Evolutionary conservation across 2,797 vertebrate genomes (phyloP), one percentile per base, ranked within the genome.

Genomic region (Coluber constrictor): DNA sequence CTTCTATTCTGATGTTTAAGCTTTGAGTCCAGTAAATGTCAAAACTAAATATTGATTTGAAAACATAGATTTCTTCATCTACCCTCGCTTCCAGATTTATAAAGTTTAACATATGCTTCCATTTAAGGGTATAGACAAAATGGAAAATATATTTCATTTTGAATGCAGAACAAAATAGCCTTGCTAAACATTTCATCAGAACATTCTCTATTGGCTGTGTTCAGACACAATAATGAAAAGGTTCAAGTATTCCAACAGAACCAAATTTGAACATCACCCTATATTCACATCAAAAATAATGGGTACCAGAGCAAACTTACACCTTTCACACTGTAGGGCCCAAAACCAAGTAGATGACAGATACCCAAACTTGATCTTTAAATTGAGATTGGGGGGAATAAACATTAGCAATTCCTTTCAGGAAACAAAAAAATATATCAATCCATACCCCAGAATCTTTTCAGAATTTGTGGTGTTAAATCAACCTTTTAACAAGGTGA

Each of bases 1-100:
- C 93, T 90, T 60, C 95, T n/a, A 92, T 18, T 95, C 90, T 89
- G 10, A 25, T 94, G 90, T 95, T 96, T 92, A 0, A 13, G 70
- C 9, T 96, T 96, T 51, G 91, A 92, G 92, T 92, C 86, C 83
- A 43, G 11, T 59, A 61, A 63, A 87, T 87, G 90, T 79, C 5
- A 94, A 87, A 92, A 61, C 90, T 92, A 90, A 95, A 95, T 56
- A 55, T 94, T 91, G 91, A 90, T 91, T 95, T 95, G 86, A 61
- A 63, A 86, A 29, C 27, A 47, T 88, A 37, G 23, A 83, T 88
- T 91, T 87, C 20, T 61, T n/a, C 43, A 83, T 89, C 57, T 91
- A 10, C 23, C 88, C 60, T 88, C 23, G 13, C 27, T 83, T 91
- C 23, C 12, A 60, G 61, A 79, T 47, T 90, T 90, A 66, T 32